These are phyloP conservation scores for Microcebus griseorufus DNA, from an alignment of 2,113 vertebrate species.

Conservation along the genomic window DNA sequence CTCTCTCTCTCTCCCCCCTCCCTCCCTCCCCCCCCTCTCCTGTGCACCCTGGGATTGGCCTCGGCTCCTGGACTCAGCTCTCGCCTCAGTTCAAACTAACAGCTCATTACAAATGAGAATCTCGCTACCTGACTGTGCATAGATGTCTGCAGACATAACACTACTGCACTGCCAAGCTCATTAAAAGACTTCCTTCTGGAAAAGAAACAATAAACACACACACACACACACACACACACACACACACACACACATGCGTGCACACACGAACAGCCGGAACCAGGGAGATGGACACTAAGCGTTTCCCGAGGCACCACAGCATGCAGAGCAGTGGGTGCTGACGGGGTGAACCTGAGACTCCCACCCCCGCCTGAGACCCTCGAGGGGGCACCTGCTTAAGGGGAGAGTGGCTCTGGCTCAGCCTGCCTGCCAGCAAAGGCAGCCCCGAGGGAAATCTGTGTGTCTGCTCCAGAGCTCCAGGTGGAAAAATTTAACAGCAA, in stretches of 20 bases:
- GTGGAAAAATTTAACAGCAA: background rate
- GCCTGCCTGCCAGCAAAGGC: background rate
- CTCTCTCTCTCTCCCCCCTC: background rate
- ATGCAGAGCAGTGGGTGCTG: fast-evolving
- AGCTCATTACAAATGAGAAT: no score
- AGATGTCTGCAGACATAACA: background rate
- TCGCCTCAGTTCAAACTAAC: no score
- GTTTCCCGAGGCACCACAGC: background rate
- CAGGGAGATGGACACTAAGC: background rate
- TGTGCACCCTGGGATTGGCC: fast-evolving
- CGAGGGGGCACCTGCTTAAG: fast-evolving
- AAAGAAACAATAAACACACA: background rate
- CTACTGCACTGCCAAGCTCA: fast-evolving
- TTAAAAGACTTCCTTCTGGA: background rate
- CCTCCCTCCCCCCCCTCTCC: background rate
- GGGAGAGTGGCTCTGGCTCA: background rate
- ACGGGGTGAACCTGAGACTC: no score
- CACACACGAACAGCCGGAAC: background rate
- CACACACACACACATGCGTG: background rate
- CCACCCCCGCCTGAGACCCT: fast-evolving
- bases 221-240: background rate
- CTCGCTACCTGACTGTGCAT: fast-evolving
- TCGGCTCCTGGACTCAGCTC: background rate
- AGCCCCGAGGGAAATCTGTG: background rate
- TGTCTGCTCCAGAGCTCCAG: background rate